Evolutionary conservation across 2,888 invertebrate species (phyloP).

Genomic region (Cotesia congregata): DNA sequence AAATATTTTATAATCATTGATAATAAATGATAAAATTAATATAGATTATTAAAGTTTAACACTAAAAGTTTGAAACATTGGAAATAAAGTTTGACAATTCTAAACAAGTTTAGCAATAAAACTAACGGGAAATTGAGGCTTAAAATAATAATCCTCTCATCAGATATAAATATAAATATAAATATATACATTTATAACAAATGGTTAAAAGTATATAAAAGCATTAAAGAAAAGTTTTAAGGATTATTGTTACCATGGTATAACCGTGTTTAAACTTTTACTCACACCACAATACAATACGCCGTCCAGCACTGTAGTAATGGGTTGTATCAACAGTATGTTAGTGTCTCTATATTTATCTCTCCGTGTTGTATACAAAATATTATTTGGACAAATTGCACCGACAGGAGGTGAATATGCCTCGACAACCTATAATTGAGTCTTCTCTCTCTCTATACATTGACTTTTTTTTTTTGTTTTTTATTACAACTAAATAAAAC

Average conservation of each 20-base stretch:
- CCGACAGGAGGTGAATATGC: background rate
- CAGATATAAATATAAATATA: background rate
- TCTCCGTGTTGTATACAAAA: background rate
- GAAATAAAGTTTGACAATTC: no score
- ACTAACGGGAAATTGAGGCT: no score
- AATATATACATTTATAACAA: background rate
- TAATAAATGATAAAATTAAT: no score
- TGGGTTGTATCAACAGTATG: background rate
- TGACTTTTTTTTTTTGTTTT: no score
- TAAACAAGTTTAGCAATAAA: no score
- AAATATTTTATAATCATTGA: no score
- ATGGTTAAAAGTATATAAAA: background rate
- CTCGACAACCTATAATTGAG: background rate
- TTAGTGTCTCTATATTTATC: background rate
- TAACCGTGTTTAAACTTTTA: background rate
- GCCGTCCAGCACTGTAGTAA: background rate
- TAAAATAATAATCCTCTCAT: background rate
- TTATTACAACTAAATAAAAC: background rate
- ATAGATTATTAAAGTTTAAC: no score
- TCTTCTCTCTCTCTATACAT: background rate
- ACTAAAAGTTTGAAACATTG: no score
- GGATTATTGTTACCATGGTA: background rate
- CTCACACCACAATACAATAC: background rate
- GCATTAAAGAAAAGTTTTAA: background rate
- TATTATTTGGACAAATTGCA: background rate